Evolutionary conservation across 2,888 invertebrate species (phyloP).

Genomic region (Drosophila conformis): DNA sequence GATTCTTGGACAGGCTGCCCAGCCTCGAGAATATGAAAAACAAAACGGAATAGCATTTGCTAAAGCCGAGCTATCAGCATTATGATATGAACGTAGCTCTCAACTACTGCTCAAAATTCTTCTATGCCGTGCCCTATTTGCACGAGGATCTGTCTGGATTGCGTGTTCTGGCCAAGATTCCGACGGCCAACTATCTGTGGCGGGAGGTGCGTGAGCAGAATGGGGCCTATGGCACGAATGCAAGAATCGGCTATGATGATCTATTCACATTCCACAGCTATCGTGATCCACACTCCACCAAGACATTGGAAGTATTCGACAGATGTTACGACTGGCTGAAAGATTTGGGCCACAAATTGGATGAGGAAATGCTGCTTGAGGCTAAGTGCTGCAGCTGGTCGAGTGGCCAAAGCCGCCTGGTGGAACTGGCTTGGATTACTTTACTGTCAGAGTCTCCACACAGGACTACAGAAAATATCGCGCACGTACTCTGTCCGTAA

Average conservation of each 20-base stretch:
- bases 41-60: too few species aligned
- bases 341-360: slow-evolving; percentile 87
- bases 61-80: slow-evolving; percentile 87
- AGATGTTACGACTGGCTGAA: slow-evolving; percentile 90
- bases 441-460: slow-evolving; percentile 91
- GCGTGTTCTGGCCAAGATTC: slow-evolving; percentile 90
- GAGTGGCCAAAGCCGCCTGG: slow-evolving; percentile 95
- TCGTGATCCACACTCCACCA: slow-evolving; percentile 89
- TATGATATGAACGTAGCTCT: slow-evolving; percentile 94
- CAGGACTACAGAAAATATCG: slow-evolving; percentile 92
- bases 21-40: too few species aligned
- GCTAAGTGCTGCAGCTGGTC: slow-evolving; percentile 95
- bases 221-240: slow-evolving; percentile 97
- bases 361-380: slow-evolving; percentile 91
- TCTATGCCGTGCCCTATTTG: slow-evolving; percentile 91
- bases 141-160: slow-evolving; percentile 91
- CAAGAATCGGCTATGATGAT: slow-evolving; percentile 89
- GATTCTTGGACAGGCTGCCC: too few species aligned
- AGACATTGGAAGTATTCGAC: slow-evolving; percentile 93
- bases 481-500: slow-evolving; percentile 89
- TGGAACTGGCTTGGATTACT: slow-evolving; percentile 90
- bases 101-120: slow-evolving; percentile 93
- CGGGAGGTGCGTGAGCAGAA: slow-evolving; percentile 95
- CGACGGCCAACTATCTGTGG: slow-evolving; percentile 93
- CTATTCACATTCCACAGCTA: slow-evolving; percentile 94